Evolutionary conservation across 2,113 vertebrate genomes (phyloP), one percentile per base, ranked within the genome.

Genomic region (Cottus gobio): DNA sequence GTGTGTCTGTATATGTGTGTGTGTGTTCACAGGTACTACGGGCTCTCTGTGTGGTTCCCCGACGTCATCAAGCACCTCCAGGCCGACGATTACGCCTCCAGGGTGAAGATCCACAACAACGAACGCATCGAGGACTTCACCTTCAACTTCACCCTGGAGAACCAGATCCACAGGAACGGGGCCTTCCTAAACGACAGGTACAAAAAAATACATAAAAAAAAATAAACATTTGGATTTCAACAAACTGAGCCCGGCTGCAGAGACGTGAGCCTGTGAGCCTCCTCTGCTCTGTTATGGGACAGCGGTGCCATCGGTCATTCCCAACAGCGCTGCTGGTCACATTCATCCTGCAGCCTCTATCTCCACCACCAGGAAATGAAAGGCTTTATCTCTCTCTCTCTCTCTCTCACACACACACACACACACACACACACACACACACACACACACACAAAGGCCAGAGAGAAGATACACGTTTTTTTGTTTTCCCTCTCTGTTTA

Each of bases 21-120:
- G 52, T 54, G 22, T 61, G 39, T 86, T 26, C 73, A 50, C 96
- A 99, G 98, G 85, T 99, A 97, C 93, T 99, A 99, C 0, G 98
- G 98, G 5, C 93, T 99, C 80, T 98, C 98, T 7, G 97, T 99
- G 58, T 99, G 98, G 98, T 99, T 99, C 90, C 98, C 98, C 0
- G 98, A 99, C 13, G 98, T 99, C 89, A 99, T 99, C 91, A 99
- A 96, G 82, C 97, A 99, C 78, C 95, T 99, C 11, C 98, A 99
- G 88, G 96, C 96, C 0, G 96, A 99, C 0, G 96, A 97, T 69
- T 98, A 99, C 3, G 97, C 97, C 0, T 96, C 95, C 64, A 93
- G 93, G 82, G 96, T 97, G 39, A 97, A 96, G 94, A 91, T 90
- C 31, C 96, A 98, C 89, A 93, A 71, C 68, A 95, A 93, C 37